phyloP scores from a whole-genome alignment of 1,140 invertebrate species.

The Brachystomella parvula region DNA sequence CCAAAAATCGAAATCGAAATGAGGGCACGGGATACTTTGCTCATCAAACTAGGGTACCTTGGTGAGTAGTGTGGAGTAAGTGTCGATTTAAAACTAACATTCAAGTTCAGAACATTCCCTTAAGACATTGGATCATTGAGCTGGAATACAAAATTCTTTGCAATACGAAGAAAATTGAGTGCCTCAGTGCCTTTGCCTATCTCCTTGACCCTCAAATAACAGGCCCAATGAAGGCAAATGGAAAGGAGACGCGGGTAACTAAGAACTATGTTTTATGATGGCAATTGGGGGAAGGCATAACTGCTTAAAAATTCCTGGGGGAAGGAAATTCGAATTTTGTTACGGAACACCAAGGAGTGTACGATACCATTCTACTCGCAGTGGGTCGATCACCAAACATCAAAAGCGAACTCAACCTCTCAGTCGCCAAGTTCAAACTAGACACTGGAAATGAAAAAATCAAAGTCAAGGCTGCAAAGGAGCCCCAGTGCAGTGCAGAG shows the following conservation, averaged over 20 bases:
- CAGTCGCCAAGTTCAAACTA: not conserved
- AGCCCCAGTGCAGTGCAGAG: slow-evolving; percentile 44
- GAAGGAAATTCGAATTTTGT: slow-evolving; percentile 50
- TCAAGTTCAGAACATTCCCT: too few relatives aligned
- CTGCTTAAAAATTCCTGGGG: slow-evolving; percentile 55
- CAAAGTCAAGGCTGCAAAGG: slow-evolving; percentile 47
- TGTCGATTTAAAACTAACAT: too few relatives aligned
- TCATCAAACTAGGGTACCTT: too few relatives aligned
- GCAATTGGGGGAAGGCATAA: slow-evolving; percentile 47
- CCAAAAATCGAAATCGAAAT: too few relatives aligned
- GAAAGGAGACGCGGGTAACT: slow-evolving; percentile 59
- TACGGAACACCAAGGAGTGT: slow-evolving; percentile 43
- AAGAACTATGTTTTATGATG: slow-evolving; percentile 53
- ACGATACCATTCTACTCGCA: slow-evolving; percentile 77
- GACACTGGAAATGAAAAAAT: slow-evolving; percentile 44
- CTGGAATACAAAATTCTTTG: slow-evolving; percentile 54
- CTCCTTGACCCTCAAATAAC: slow-evolving; percentile 54
- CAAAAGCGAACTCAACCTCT: slow-evolving; percentile 56
- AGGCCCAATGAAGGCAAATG: not conserved
- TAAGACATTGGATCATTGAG: slow-evolving; percentile 56
- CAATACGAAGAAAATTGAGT: slow-evolving; percentile 52
- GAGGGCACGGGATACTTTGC: too few relatives aligned
- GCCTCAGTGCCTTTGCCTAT: slow-evolving; percentile 55
- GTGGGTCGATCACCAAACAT: slow-evolving; percentile 62
- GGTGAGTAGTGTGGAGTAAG: too few relatives aligned